Conservation (phyloP, 53 echinoderm and acorn worm species). For the Arbacia lixula region DNA sequence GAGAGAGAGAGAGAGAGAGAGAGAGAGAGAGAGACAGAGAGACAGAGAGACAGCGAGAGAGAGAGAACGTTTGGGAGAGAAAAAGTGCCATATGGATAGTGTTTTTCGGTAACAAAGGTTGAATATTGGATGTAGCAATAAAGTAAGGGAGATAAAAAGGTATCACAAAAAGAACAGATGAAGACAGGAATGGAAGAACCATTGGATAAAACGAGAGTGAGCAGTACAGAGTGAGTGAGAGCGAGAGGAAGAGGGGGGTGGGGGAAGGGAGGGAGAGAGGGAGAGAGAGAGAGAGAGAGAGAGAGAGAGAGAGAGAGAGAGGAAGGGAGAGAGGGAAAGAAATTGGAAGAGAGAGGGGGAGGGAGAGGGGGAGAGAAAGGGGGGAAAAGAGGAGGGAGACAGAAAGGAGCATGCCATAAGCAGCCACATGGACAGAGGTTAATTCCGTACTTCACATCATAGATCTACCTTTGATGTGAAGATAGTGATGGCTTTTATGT, state of each 20-base stretch:
- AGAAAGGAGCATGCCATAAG: too few relatives aligned
- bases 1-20: too few relatives aligned
- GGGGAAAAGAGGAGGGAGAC: not conserved
- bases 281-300: conserved; percentile 6
- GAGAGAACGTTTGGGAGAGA: too few relatives aligned
- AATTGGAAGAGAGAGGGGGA: not conserved
- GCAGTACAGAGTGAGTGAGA: not conserved
- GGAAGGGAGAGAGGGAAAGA: not conserved
- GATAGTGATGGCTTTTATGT: too few relatives aligned
- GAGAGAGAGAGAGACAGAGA: too few relatives aligned
- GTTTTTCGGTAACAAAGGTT: too few relatives aligned
- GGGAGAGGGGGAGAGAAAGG: not conserved
- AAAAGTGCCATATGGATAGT: too few relatives aligned
- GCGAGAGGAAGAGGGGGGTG: not conserved
- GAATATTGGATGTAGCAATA: too few relatives aligned
- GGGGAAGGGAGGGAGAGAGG: not conserved
- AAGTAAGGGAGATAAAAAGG: not conserved
- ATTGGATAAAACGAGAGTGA: not conserved
- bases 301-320: not conserved
- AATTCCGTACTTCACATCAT: too few relatives aligned
- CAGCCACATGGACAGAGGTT: too few relatives aligned
- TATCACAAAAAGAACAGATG: not conserved
- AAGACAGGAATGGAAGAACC: not conserved
- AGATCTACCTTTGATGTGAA: too few relatives aligned
- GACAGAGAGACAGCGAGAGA: too few relatives aligned